Percentiles rank a stretch among this genome's conserved stretches.
Evolutionary conservation across 2,113 vertebrate species (phyloP).

Genomic region (Gobio gobio): DNA sequence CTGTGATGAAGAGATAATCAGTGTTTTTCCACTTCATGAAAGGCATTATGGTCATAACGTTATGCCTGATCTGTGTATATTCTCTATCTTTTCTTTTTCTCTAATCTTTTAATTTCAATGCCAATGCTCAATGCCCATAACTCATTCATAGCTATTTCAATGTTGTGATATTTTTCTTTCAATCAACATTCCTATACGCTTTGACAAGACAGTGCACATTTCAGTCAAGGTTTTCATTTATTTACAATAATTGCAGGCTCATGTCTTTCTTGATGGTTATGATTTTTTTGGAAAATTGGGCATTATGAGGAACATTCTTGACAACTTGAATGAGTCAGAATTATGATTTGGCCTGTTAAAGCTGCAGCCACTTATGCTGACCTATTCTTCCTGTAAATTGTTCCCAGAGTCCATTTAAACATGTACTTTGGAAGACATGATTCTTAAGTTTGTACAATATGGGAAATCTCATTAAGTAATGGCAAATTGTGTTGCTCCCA

Average conservation of each 20-base stretch:
- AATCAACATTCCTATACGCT: background rate
- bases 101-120: background rate
- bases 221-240: background rate
- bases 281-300: background rate
- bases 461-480: background rate
- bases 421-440: background rate
- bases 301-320: background rate
- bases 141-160: background rate
- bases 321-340: background rate
- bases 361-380: background rate
- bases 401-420: background rate
- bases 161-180: constrained; percentile 3
- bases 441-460: background rate
- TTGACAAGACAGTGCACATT: background rate
- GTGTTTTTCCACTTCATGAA: no score
- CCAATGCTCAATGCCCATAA: background rate
- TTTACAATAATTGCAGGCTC: background rate
- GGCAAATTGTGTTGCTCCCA: background rate
- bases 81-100: no score
- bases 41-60: no score
- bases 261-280: background rate
- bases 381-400: background rate
- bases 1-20: no score
- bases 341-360: background rate
- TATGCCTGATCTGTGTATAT: no score